These are phyloP conservation scores for Pleuronectes platessa DNA, from an alignment of 2,113 vertebrate species.

Conservation along the genomic window DNA sequence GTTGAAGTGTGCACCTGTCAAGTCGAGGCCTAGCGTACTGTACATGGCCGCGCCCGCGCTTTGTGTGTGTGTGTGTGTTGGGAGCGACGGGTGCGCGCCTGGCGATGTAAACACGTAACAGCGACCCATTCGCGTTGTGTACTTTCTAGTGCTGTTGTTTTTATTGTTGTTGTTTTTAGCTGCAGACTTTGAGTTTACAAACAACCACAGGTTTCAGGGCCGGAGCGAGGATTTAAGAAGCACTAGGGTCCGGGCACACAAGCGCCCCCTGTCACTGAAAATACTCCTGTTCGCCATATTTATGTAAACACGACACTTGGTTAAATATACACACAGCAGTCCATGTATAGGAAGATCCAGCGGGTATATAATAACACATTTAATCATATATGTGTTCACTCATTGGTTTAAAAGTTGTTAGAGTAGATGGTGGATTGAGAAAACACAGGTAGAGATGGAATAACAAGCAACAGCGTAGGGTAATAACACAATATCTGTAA, in stretches of 20 bases:
- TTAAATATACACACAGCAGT: too few species aligned
- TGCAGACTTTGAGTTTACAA: neutral
- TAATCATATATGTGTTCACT: too few species aligned
- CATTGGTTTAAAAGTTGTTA: neutral
- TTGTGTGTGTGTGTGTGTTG: neutral
- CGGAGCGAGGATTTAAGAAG: neutral
- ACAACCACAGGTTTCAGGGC: neutral
- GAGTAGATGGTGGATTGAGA: neutral
- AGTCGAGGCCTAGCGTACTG: conserved; percentile 77
- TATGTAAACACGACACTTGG: neutral
- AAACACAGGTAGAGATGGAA: neutral
- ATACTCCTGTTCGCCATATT: neutral
- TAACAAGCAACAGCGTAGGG: neutral
- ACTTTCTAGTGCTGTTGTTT: neutral
- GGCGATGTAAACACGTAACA: conserved; percentile 65
- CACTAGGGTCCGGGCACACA: neutral
- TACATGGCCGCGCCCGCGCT: conserved; percentile 65
- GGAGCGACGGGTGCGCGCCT: conserved; percentile 46
- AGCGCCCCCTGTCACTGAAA: neutral
- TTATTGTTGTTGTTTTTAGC: neutral
- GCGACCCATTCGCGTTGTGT: neutral
- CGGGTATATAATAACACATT: too few species aligned
- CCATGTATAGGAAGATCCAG: too few species aligned
- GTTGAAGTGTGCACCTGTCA: conserved; percentile 80
- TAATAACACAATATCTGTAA: too few species aligned